phyloP scores from a whole-genome alignment of 2,797 vertebrate genomes.

The Eulemur mongoz region DNA sequence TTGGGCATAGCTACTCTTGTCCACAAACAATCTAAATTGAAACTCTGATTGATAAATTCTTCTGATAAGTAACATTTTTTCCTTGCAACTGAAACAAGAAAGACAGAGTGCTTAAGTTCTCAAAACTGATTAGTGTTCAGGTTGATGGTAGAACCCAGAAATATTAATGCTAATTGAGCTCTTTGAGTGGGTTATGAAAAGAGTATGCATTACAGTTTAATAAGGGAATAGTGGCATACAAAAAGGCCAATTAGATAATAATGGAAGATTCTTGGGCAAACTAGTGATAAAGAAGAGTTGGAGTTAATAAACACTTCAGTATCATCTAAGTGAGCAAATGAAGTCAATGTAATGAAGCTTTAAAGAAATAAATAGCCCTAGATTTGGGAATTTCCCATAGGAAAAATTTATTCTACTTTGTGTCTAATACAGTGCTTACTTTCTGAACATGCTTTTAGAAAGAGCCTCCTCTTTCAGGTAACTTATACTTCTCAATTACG shows the following conservation, averaged over 20 bases:
- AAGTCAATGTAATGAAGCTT: not conserved
- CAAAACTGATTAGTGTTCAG: not conserved
- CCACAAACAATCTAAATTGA: not conserved
- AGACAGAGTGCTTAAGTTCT: not conserved
- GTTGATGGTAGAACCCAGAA: not conserved
- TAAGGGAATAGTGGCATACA: not conserved
- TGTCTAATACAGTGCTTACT: not conserved
- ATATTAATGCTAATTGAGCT: not conserved
- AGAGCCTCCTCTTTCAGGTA: not conserved
- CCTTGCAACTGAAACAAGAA: not conserved
- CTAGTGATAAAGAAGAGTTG: not conserved
- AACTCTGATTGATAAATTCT: not conserved
- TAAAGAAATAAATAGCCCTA: not conserved
- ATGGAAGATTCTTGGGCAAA: not conserved
- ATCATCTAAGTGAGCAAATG: not conserved
- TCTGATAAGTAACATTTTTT: not conserved
- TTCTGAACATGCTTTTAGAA: not conserved
- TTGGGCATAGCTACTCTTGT: not conserved
- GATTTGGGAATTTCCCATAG: not conserved
- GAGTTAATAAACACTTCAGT: not conserved
- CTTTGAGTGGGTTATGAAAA: not conserved
- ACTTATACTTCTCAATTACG: not conserved
- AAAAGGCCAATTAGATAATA: not conserved
- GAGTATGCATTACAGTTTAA: not conserved
- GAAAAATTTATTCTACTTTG: not conserved